Evolutionary conservation across 2,888 invertebrate genomes (phyloP).

Genomic region (Vandiemenella viatica): DNA sequence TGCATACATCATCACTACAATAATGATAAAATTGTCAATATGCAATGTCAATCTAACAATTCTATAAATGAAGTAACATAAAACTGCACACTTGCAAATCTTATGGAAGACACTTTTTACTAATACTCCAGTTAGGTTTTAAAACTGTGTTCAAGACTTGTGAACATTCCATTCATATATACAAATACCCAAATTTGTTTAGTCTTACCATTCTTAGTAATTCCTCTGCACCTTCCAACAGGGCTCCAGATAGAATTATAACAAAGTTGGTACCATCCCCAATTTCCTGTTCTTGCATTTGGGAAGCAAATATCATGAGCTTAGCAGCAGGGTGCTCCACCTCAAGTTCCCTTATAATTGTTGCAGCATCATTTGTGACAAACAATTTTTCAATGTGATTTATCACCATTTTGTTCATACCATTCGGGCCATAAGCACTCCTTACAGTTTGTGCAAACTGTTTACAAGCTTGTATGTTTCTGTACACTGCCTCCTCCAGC

Average conservation of each 20-base stretch:
- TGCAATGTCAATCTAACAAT: too few species aligned
- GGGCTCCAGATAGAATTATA: conserved; percentile 81
- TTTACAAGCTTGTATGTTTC: conserved; percentile 92
- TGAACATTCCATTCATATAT: too few species aligned
- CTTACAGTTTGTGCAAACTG: conserved; percentile 86
- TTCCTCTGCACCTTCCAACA: conserved; percentile 84
- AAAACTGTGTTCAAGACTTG: too few species aligned
- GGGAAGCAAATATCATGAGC: conserved; percentile 85
- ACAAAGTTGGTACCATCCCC: conserved; percentile 99
- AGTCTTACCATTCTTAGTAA: conserved; percentile 58
- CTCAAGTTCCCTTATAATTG: conserved; percentile 88
- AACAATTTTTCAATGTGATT: conserved; percentile 98
- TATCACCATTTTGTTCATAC: conserved; percentile 99
- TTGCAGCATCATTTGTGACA: conserved; percentile 97
- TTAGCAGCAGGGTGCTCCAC: conserved; percentile 98
- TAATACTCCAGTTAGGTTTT: too few species aligned
- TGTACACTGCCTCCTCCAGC: conserved; percentile 89
- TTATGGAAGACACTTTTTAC: too few species aligned
- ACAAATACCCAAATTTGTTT: neutral
- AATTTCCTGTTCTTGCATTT: conserved; percentile 97
- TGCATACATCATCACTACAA: too few species aligned
- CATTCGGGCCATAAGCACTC: conserved; percentile 95
- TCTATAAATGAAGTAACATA: too few species aligned
- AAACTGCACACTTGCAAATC: too few species aligned
- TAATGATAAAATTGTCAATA: too few species aligned